Evolutionary conservation across 1,140 invertebrate genomes (phyloP).

Genomic region (Aphidius gifuensis): DNA sequence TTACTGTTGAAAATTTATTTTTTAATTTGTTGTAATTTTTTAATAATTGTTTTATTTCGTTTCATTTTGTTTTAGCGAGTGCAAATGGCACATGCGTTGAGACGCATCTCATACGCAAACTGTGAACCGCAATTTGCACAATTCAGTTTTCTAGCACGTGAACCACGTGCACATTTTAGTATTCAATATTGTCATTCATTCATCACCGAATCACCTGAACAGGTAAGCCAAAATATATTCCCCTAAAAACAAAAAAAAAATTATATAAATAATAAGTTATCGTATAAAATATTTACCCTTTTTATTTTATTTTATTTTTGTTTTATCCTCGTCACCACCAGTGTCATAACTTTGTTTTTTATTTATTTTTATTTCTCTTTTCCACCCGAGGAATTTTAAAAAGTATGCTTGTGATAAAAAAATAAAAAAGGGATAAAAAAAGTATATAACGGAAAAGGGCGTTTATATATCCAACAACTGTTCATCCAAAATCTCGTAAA

Average conservation of each 20-base stretch:
- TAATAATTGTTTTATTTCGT: conserved; percentile 4
- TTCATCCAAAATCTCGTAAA: conserved; percentile 3
- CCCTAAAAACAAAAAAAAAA: background rate
- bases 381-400: too few relatives aligned
- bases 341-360: too few relatives aligned
- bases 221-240: conserved; percentile 58
- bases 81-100: conserved; percentile 81
- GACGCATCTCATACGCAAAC: conserved; percentile 82
- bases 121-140: conserved; percentile 77
- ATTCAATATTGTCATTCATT: conserved; percentile 83
- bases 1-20: too few relatives aligned
- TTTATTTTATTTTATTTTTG: too few relatives aligned
- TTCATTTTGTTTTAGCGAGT: conserved; percentile 65
- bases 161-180: conserved; percentile 71
- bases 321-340: too few relatives aligned
- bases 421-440: background rate
- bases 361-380: too few relatives aligned
- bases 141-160: conserved; percentile 80
- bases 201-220: conserved; percentile 70
- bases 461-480: background rate
- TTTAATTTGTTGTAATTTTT: too few relatives aligned
- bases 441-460: background rate
- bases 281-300: too few relatives aligned
- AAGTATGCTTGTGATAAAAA: background rate
- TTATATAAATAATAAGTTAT: too few relatives aligned